These are phyloP conservation scores for Drosophila sordidula DNA, from an alignment of 2,888 invertebrate species.

Conservation along the genomic window DNA sequence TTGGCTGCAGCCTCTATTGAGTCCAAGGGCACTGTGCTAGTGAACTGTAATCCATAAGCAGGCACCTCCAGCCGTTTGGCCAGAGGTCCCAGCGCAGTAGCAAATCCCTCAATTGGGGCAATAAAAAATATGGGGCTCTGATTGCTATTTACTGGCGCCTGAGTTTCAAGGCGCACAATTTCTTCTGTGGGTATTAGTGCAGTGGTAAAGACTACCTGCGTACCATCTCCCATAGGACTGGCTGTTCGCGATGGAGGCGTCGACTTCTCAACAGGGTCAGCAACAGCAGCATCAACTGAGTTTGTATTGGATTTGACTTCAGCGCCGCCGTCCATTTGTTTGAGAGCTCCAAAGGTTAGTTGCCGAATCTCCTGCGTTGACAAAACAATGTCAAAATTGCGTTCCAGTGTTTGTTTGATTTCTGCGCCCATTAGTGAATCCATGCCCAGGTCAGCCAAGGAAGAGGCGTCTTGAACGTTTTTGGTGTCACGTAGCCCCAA, in stretches of 20 bases:
- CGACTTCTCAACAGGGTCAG: conserved; percentile 38
- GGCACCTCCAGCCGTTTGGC: conserved; percentile 90
- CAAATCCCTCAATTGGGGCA: conserved; percentile 96
- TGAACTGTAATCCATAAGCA: conserved; percentile 96
- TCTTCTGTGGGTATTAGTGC: conserved; percentile 92
- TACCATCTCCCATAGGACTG: conserved; percentile 85
- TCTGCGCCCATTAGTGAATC: conserved; percentile 99
- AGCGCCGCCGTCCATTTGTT: conserved; percentile 85
- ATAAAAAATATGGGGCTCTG: conserved; percentile 88
- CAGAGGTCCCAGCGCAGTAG: conserved; percentile 89
- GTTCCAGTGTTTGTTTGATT: conserved; percentile 97
- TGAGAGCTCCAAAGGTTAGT: conserved; percentile 91
- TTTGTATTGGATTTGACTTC: conserved; percentile 56
- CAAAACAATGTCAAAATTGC: conserved; percentile 95
- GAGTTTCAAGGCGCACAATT: conserved; percentile 89
- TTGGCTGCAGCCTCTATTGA: conserved; percentile 90
- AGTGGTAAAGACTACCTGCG: conserved; percentile 86
- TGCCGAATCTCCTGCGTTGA: conserved; percentile 96
- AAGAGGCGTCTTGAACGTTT: conserved; percentile 90
- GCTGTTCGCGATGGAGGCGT: conserved; percentile 63
- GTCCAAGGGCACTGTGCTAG: conserved; percentile 89
- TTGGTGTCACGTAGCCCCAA: conserved; percentile 94
- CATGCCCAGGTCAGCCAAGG: conserved; percentile 97
- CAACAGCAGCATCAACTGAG: conserved; percentile 1
- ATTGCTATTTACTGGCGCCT: conserved; percentile 81